phyloP scores from a whole-genome alignment of 1,140 invertebrate species.

The Macrobrachium rosenbergii region DNA sequence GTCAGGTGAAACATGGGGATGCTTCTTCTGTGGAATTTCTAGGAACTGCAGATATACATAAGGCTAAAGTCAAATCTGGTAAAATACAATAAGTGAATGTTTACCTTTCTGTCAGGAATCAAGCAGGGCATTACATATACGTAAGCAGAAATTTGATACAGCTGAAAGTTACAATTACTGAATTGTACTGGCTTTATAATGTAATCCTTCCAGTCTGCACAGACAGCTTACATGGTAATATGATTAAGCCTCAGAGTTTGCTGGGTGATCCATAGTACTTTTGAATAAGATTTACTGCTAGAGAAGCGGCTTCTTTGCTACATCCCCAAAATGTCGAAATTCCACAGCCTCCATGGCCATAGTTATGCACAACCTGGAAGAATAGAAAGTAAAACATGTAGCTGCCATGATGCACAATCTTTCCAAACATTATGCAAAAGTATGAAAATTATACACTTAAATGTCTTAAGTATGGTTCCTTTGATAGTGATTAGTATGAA shows the following conservation, averaged over 20 bases:
- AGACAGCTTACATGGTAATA: not conserved
- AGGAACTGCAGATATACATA: too few species aligned
- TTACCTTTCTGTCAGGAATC: too few species aligned
- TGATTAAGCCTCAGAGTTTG: not conserved
- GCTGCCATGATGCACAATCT: not conserved
- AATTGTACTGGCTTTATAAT: not conserved
- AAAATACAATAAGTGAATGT: too few species aligned
- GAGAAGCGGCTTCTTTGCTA: conserved; percentile 5
- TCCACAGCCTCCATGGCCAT: conserved; percentile 73
- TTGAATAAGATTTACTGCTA: conserved; percentile 27
- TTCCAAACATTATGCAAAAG: not conserved
- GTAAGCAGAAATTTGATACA: too few species aligned
- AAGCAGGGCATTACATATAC: too few species aligned
- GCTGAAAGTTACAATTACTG: not conserved
- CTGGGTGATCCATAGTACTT: conserved; percentile 21
- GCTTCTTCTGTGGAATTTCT: too few species aligned
- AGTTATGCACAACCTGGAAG: conserved; percentile 72
- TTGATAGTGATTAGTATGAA: too few species aligned
- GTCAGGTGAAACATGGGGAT: too few species aligned
- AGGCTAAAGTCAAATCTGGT: too few species aligned
- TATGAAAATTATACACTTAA: not conserved
- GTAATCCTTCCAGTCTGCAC: too few species aligned
- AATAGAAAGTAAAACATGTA: not conserved
- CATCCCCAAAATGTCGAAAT: conserved; percentile 73
- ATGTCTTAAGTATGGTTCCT: too few species aligned